Evolutionary conservation across 2,888 invertebrate genomes (phyloP), one percentile per base, ranked within the genome.

Genomic region (Cerastis rubricosa): DNA sequence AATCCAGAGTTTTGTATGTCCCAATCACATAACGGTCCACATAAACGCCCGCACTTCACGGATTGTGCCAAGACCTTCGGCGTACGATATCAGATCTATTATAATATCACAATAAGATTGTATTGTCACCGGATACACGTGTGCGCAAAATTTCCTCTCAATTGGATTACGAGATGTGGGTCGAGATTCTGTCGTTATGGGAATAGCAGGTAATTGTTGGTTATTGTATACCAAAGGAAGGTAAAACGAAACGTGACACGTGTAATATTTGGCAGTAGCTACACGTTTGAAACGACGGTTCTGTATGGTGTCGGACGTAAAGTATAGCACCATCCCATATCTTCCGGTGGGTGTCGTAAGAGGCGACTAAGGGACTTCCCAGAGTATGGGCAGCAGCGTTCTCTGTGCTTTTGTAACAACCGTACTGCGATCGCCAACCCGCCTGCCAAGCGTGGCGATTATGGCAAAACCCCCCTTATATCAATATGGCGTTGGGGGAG

Each of bases 51-150:
- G 9, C 19, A 4, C 35, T 59, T 59, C 29, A 54, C 12, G 17
- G 14, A 57, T 57, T 17, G 14, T 57, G 17, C 57, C 25, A 29
- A 17, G 17, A 17, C 6, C 12, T 17, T n/a, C 19, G 4, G 0
- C 5, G 7, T 49, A 43, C 43, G 17, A 22, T 25, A 54, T 25
- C n/a, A 22, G 25, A 47, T 47, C 22, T 0, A 7, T 19, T 22
- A 72, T 25, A 71, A 71, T 49, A 51, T 14, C n/a, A 22, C 35
- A 8, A 35, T 25, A 69, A 22, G 45, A 45, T 79, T 75, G 22
- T 68, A 17, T 35, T 25, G 35, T 51, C 71, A 51, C 17, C 35
- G 64, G 59, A 57, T 45, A 80, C 35, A 78, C 22, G 71, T 47
- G 47, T n/a, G 17, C 6, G 5, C 40, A 40, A 57, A 76, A 57